Base-by-base conservation (phyloP, 2,888 invertebrate genomes). In the Piscicola geometra region DNA sequence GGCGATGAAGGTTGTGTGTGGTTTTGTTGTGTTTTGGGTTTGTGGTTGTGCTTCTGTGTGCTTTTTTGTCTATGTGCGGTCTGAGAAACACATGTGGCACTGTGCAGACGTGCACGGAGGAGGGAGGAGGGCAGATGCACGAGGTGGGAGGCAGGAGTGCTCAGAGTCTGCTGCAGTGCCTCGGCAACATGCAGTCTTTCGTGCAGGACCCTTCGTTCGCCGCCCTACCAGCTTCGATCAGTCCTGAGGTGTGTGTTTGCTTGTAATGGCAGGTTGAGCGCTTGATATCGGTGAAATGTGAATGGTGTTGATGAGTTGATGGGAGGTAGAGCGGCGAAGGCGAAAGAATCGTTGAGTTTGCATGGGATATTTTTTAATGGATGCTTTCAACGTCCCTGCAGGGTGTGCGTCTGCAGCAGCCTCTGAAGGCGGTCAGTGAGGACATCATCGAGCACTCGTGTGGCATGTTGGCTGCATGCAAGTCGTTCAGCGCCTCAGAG, bases 141-240 rank as follows among this genome's bases (percentile, higher is more conserved):
- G 21, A 88, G 91, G 64, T 73, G n/a, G 73, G 86, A 81, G 83
- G 85, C 0, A 82, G 89, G 3, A 92, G 94, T 0, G 94, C 96
- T 0, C 90, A 88, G 50, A 94, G 96, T 0, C 88, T 99, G 21
- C 88, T 91, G 68, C 92, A 93, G 78, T 94, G 98, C 0, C 94
- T 98, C 15, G 93, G 94, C 80, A 91, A 91, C 79, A 89, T 99
- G 75, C 93, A 94, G 79, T 91, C 92, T 78, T 99, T 95, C 86
- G 96, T 97, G 0, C 92, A 92, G 81, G 93, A 93, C 9, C 92
- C 94, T 0, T 96, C 97, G 86, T 98, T 98, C 86, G 91, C 93
- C 1, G 91, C 92, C 78, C 90, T 94, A 78, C 96, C 96, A 0
- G 97, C 96, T 0, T 90, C 91, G 84, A 94, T 98, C 77, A 93